Base-by-base conservation (phyloP, 2,113 vertebrate genomes). In the Tretioscincus oriximinensis region DNA sequence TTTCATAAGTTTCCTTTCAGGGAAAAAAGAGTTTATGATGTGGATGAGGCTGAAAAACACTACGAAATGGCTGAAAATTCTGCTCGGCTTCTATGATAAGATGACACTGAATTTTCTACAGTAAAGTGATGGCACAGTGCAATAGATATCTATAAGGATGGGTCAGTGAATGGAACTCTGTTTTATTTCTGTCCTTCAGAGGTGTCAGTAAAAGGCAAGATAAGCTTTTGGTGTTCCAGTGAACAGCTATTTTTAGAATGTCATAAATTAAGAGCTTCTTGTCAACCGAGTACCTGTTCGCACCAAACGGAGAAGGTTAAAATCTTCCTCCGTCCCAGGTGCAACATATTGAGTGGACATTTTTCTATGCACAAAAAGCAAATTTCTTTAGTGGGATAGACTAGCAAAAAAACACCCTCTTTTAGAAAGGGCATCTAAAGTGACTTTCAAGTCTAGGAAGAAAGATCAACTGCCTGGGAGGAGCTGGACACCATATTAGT, bases 111-210 rank as follows among this genome's bases (percentile, higher is more conserved):
- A 58, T 7, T 54, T 69, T 58, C 20, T 78, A 14, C 22, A 54
- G 28, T n/a, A 5, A 3, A 0, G 1, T 5, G 7, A 1, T n/a
- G 73, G 22, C 14, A 77, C n/a, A 1, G 2, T 24, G 20, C n/a
- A 49, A 18, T 3, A 20, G 35, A 2, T 8, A 1, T 9, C 2
- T 3, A 1, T 3, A 22, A 49, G 4, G 31, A 26, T 2, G 9
- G 75, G 61, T 51, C n/a, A 83, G 22, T 61, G 49, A 69, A 0
- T n/a, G 9, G 24, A 76, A 0, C 12, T 78, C 22, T 6, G 47
- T 9, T 83, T 74, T 77, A 29, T 61, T 86, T 73, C 73, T 74
- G 58, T 41, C 76, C 87, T 81, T 70, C 31, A 41, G 28, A 10
- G 35, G 3, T 2, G 45, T 85, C 12, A 0, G 0, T 85, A 66